phyloP scores from a whole-genome alignment of 1,140 invertebrate genomes.

The Prorops nasuta region DNA sequence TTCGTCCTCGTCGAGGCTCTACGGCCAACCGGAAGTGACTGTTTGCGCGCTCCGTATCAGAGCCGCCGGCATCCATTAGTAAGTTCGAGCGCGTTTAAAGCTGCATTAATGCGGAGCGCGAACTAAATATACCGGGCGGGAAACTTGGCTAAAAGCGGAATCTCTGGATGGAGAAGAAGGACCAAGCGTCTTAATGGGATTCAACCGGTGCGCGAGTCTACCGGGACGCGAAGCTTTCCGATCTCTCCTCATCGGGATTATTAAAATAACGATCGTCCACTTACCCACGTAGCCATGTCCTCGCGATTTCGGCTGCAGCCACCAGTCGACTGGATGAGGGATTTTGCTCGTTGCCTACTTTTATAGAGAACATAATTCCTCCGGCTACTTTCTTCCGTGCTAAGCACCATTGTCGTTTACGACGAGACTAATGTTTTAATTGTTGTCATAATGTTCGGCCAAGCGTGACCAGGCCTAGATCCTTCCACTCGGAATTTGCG shows the following conservation, averaged over 20 bases:
- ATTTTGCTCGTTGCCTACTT: constrained; percentile 32
- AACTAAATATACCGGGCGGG: too few relatives aligned
- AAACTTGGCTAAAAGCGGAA: background rate
- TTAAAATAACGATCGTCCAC: too few relatives aligned
- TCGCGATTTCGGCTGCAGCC: constrained; percentile 32
- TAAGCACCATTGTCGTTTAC: constrained; percentile 48
- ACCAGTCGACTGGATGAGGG: constrained; percentile 40
- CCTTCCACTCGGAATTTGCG: too few relatives aligned
- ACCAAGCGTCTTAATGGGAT: too few relatives aligned
- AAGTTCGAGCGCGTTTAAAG: constrained; percentile 16
- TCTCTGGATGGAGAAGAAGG: background rate
- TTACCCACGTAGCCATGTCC: constrained; percentile 46
- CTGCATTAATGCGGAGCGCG: constrained; percentile 7
- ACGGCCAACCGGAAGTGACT: background rate
- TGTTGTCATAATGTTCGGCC: constrained; percentile 40
- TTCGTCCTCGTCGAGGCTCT: too few relatives aligned
- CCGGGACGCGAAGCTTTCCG: too few relatives aligned
- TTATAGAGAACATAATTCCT: constrained; percentile 40
- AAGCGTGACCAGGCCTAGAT: constrained; percentile 37
- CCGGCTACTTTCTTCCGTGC: constrained; percentile 40
- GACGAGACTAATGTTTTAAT: constrained; percentile 48
- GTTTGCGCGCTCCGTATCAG: background rate
- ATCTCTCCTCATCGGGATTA: too few relatives aligned
- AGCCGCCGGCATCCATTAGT: constrained; percentile 10
- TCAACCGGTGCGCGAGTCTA: too few relatives aligned